Conservation (phyloP, 2,113 vertebrate species). For the Tautogolabrus adspersus region DNA sequence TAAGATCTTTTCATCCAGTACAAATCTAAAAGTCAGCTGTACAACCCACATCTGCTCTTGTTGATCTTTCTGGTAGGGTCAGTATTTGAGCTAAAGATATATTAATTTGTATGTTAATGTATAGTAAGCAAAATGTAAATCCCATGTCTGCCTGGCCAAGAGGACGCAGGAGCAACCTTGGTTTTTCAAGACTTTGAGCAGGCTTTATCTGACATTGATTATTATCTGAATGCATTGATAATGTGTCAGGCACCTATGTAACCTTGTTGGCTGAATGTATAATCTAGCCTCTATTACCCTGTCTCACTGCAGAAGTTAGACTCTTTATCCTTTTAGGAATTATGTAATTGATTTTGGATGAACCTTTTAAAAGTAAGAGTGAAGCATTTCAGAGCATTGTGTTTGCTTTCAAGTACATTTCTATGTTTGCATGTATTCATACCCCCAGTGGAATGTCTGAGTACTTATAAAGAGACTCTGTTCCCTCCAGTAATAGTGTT, state of each 20-base stretch:
- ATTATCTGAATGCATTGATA: conserved; percentile 33
- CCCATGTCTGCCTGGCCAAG: conserved; percentile 11
- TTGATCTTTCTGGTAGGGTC: conserved; percentile 10
- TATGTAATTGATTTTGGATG: conserved; percentile 27
- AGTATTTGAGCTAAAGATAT: conserved; percentile 6
- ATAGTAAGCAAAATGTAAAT: conserved; percentile 36
- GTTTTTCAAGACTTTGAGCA: conserved; percentile 30
- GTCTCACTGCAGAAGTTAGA: conserved; percentile 27
- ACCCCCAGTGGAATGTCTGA: conserved; percentile 9
- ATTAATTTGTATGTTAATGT: conserved; percentile 16
- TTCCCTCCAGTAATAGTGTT: neutral
- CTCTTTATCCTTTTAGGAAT: conserved; percentile 43
- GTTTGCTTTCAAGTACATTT: conserved; percentile 5
- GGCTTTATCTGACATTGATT: conserved; percentile 29
- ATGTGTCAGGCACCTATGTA: conserved; percentile 26
- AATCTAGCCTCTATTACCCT: conserved; percentile 28
- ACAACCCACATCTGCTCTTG: conserved; percentile 27
- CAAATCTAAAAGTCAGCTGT: conserved; percentile 11
- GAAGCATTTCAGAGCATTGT: conserved; percentile 40
- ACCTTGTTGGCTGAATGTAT: conserved; percentile 50
- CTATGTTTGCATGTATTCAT: conserved; percentile 35
- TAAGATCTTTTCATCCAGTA: too few species aligned
- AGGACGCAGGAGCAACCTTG: conserved; percentile 31
- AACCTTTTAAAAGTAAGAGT: neutral
- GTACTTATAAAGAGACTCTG: neutral